Percentiles rank a stretch among this genome's conserved stretches.
These are phyloP conservation scores for Xiphydria camelus DNA, from an alignment of 2,888 invertebrate genomes.

Conservation along the genomic window DNA sequence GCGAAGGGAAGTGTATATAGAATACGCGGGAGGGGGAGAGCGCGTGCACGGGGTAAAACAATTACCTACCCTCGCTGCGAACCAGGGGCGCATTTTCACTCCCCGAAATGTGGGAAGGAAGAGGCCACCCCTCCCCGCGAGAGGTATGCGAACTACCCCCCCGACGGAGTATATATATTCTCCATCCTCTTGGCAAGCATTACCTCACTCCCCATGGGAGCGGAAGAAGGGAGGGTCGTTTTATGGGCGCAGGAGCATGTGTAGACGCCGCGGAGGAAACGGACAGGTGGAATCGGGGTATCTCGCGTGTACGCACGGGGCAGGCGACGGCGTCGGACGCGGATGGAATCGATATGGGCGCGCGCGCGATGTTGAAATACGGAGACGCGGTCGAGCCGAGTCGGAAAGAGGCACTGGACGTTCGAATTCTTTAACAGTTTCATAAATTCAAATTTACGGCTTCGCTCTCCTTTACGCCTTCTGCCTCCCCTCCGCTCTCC, in stretches of 20 bases:
- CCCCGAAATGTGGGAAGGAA: constrained; percentile 37
- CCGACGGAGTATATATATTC: constrained; percentile 22
- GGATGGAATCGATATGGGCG: constrained; percentile 1
- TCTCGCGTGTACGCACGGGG: constrained; percentile 15
- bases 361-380: background rate
- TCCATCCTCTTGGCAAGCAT: constrained; percentile 35
- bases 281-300: constrained; percentile 39
- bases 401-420: constrained; percentile 12
- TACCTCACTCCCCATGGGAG: constrained; percentile 32
- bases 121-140: constrained; percentile 35
- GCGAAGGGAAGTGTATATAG: too few species aligned
- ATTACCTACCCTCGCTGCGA: constrained; percentile 40
- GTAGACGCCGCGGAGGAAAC: constrained; percentile 13
- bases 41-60: constrained; percentile 50
- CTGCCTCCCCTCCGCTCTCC: constrained; percentile 14
- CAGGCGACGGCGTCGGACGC: constrained; percentile 9
- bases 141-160: constrained; percentile 30
- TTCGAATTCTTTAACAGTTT: constrained; percentile 45
- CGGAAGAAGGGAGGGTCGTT: constrained; percentile 26
- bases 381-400: constrained; percentile 15
- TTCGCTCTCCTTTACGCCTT: constrained; percentile 15
- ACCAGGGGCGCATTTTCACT: constrained; percentile 41
- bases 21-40: too few species aligned
- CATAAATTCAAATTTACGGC: constrained; percentile 51
- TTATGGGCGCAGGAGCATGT: constrained; percentile 7